Percentiles rank a stretch among this genome's conserved stretches.
These are phyloP conservation scores for Ailuropoda melanoleuca DNA, from an alignment of 2,113 vertebrate species.

Conservation along the genomic window DNA sequence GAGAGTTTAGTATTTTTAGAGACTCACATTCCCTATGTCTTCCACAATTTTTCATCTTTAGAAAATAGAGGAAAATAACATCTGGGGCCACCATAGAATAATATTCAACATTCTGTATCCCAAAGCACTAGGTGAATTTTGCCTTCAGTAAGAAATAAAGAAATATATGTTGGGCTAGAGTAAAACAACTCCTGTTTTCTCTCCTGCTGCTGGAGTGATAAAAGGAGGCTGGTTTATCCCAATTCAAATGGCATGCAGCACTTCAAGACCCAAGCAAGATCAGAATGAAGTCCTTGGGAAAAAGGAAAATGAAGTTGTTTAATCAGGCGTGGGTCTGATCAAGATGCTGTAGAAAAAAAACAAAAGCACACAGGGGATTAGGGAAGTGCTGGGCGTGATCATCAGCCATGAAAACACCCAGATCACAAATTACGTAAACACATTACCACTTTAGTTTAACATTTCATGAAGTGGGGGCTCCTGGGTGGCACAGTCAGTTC, in stretches of 20 bases:
- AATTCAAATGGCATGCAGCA: neutral
- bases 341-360: neutral
- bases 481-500: neutral
- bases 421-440: neutral
- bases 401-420: neutral
- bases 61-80: neutral
- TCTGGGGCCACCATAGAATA: neutral
- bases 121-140: neutral
- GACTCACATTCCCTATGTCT: neutral
- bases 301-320: neutral
- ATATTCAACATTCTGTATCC: neutral
- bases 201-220: neutral
- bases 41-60: neutral
- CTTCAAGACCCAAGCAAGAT: neutral
- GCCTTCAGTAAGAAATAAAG: neutral
- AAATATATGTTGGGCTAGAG: neutral
- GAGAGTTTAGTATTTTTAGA: neutral
- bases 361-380: neutral
- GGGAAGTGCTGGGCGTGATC: neutral
- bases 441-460: neutral
- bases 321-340: neutral
- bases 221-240: neutral
- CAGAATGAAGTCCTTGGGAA: neutral
- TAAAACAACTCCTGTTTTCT: neutral
- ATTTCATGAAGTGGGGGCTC: neutral